Base-by-base conservation (phyloP, 2,888 invertebrate genomes). In the Lottia scabra region DNA sequence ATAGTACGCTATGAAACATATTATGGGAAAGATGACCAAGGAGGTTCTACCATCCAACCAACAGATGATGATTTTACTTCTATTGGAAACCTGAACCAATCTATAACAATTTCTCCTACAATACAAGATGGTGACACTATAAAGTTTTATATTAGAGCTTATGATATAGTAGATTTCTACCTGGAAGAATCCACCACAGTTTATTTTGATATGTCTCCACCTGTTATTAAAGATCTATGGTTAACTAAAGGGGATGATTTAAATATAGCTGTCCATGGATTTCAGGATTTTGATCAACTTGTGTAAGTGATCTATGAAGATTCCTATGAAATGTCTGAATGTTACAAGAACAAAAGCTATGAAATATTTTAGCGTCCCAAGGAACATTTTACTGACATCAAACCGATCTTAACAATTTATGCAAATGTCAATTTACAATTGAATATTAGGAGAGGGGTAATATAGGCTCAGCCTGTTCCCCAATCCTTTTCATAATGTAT, bases 131-230 rank as follows among this genome's bases (percentile, higher is more conserved):
- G 80, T 1, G 75, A 76, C 56, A 67, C 76, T 12, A 16, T 78
- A 23, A 76, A 70, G 38, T 71, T 77, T 19, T 76, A 71, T 67
- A 65, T 80, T 16, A 44, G 78, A 26, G 75, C 75, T 15, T 68
- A 68, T 45, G 80, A 80, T 68, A 63, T 78, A n/a, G 67, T 73
- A 4, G 73, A 65, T 26, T 66, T 68, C 12, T 75, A 68, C 66
- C 71, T 69, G 27, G 74, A 73, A 23, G 78, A 80, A 38, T 15
- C 43, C 13, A 63, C 75, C 13, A 72, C 68, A 0, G 72, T 80
- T 6, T 75, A 76, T 46, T 63, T 77, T 16, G 80, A 80, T 68
- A 68, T 70, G 0, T 80, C 80, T 13, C 75, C 78, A 23, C 80
- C 80, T 2, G 63, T 77, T 63, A 75, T 78, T 8, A 63, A 70